A percentile compares a stretch with the other conserved stretches of the same genome.
These are phyloP conservation scores for Chitala chitala DNA, from an alignment of 2,113 vertebrate genomes.

Conservation along the genomic window DNA sequence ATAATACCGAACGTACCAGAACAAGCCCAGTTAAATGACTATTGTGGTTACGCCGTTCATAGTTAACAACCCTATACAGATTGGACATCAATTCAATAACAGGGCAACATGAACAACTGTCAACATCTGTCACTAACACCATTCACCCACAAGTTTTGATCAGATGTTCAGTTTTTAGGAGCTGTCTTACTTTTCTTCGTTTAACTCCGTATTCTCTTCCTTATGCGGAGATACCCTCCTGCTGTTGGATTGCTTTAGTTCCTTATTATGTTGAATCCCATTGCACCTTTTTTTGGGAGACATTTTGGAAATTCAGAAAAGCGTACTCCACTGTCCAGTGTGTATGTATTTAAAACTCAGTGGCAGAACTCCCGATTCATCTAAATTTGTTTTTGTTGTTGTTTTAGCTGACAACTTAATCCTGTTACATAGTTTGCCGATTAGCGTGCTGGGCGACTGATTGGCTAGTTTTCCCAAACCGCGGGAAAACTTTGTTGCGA, in stretches of 20 bases:
- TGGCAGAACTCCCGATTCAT: neutral
- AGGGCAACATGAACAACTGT: neutral
- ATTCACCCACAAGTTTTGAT: slow-evolving; percentile 5
- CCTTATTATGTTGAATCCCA: slow-evolving; percentile 42
- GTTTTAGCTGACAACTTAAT: neutral
- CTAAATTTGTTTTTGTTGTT: neutral
- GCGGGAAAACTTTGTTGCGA: slow-evolving; percentile 16
- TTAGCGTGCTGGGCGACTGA: neutral
- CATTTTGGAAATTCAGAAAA: neutral
- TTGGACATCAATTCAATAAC: neutral
- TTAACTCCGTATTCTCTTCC: slow-evolving; percentile 51
- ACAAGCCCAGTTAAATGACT: no score
- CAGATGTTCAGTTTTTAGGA: neutral
- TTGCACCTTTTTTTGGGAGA: slow-evolving; percentile 17
- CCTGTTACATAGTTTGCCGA: neutral
- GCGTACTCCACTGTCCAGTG: neutral
- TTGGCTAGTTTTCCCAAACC: slow-evolving; percentile 18
- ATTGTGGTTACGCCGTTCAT: neutral
- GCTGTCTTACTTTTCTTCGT: slow-evolving; percentile 51
- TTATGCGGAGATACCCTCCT: slow-evolving; percentile 44
- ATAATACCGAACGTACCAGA: no score
- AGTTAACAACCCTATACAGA: neutral
- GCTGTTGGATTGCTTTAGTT: slow-evolving; percentile 39
- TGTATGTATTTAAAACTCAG: neutral
- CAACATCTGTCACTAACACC: neutral